A percentile compares a stretch with the other conserved stretches of the same genome.
These are phyloP conservation scores for Trissolcus brochymenae DNA, from an alignment of 2,888 invertebrate genomes.

Conservation along the genomic window DNA sequence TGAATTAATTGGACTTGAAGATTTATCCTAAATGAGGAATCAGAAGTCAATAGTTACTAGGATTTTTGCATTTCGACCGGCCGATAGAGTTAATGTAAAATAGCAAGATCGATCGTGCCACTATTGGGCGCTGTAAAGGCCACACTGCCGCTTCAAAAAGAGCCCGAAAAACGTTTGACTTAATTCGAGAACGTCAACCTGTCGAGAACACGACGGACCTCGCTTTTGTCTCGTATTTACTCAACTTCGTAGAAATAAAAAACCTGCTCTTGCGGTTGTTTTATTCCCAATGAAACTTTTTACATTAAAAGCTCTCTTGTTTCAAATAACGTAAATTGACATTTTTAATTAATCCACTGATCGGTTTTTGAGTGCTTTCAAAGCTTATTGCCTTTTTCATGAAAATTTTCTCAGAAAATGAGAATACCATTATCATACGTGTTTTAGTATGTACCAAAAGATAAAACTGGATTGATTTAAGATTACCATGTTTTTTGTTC, in stretches of 20 bases:
- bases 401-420: too few relatives aligned
- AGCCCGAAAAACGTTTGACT: conserved; percentile 38
- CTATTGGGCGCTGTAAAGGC: not conserved
- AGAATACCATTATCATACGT: not conserved
- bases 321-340: conserved; percentile 12
- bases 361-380: conserved; percentile 3
- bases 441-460: too few relatives aligned
- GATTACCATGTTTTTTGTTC: not conserved
- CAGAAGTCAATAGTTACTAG: not conserved
- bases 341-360: conserved; percentile 23
- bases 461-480: not conserved
- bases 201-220: conserved; percentile 18
- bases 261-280: conserved; percentile 10
- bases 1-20: too few relatives aligned
- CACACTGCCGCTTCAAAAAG: not conserved
- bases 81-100: too few relatives aligned
- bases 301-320: not conserved
- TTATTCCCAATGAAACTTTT: conserved; percentile 12
- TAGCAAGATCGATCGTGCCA: not conserved
- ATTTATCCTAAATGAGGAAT: not conserved
- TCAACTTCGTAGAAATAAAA: conserved; percentile 8
- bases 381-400: not conserved
- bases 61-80: not conserved
- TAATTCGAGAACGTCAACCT: conserved; percentile 45
- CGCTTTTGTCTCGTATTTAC: conserved; percentile 25